These are phyloP conservation scores for Rutilus rutilus DNA, from an alignment of 2,113 vertebrate genomes.

Conservation along the genomic window DNA sequence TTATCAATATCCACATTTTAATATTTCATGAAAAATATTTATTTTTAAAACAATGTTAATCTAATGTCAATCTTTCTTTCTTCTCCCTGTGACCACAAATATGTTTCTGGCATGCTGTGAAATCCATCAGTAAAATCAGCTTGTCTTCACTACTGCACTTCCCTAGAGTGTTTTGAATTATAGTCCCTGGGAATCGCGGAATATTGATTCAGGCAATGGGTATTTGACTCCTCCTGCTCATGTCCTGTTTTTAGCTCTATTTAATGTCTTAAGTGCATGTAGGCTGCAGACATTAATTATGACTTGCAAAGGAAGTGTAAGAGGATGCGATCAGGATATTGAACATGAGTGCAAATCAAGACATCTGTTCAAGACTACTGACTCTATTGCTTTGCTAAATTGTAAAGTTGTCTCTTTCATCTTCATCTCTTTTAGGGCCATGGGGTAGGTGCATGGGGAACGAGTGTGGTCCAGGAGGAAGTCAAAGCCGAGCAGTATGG, in stretches of 20 bases:
- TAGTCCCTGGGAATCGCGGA: conserved; percentile 41
- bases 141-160: conserved; percentile 24
- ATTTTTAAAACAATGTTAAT: neutral
- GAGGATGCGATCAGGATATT: conserved; percentile 52
- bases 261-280: conserved; percentile 49
- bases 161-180: conserved; percentile 52
- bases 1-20: neutral
- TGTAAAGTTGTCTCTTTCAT: neutral
- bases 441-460: conserved; percentile 98
- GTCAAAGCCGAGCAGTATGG: conserved; percentile 93
- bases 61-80: neutral
- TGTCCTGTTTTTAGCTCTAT: conserved; percentile 24
- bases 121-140: conserved; percentile 44
- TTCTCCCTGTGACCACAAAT: conserved; percentile 8
- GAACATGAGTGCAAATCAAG: conserved; percentile 41
- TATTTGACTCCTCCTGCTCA: conserved; percentile 31
- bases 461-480: conserved; percentile 93
- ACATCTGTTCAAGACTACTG: neutral
- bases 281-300: conserved; percentile 54
- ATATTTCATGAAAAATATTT: neutral
- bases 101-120: conserved; percentile 21
- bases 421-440: conserved; percentile 77
- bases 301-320: conserved; percentile 53
- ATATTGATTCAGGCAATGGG: conserved; percentile 55
- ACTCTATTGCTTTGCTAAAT: neutral